Conservation (phyloP, 2,797 vertebrate species). For the Ara ararauna region DNA sequence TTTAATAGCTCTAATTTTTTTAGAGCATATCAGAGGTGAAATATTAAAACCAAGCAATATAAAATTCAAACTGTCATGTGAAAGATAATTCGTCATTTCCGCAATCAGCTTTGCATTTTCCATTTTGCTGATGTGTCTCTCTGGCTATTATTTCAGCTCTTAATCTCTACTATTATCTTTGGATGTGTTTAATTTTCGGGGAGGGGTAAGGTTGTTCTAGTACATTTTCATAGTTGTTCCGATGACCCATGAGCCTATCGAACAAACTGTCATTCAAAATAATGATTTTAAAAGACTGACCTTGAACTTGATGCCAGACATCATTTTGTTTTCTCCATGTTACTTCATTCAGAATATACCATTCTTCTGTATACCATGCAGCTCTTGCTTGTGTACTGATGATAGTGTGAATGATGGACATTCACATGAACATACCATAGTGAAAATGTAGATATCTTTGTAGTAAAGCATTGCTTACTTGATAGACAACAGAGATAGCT, state of each 20-base stretch:
- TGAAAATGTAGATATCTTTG: background rate
- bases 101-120: background rate
- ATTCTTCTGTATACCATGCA: background rate
- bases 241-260: background rate
- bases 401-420: background rate
- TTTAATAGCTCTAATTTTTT: background rate
- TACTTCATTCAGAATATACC: background rate
- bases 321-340: background rate
- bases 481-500: background rate
- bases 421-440: background rate
- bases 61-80: background rate
- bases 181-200: background rate
- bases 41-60: background rate
- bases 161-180: background rate
- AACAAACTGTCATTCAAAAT: background rate
- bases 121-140: background rate
- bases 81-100: background rate
- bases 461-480: background rate
- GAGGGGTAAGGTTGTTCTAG: background rate
- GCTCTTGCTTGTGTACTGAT: background rate
- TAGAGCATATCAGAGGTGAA: background rate
- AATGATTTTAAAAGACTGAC: background rate
- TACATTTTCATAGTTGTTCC: background rate
- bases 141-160: background rate
- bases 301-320: background rate